Base-by-base conservation (phyloP, 2,888 invertebrate species). In the Coleophora flavipennella region DNA sequence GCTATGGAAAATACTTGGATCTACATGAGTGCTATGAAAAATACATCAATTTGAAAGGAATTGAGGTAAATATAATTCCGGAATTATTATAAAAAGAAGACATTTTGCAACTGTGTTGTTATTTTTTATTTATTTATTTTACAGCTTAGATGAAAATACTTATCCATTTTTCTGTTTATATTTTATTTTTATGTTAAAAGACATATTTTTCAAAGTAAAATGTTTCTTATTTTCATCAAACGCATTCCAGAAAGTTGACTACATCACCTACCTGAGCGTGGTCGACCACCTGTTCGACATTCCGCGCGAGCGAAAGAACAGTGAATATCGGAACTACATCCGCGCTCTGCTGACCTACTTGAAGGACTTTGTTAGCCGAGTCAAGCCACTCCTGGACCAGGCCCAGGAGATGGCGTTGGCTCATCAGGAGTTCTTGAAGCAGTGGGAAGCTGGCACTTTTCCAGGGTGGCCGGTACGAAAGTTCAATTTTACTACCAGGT, bases 1-100 rank as follows among this genome's bases (percentile, higher is more conserved):
- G 99, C 1, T 99, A 98, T 77, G 99, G 99, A 10, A 96, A 96
- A 70, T 99, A 97, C 80, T 86, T 99, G 39, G 99, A 99, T 80
- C 86, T 99, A 33, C 97, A 99, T 75, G 95, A 96, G 68, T 95
- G 97, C 61, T 98, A 96, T 74, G 96, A 95, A 60, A 95, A 94
- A 62, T 99, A 94, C 68, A 91, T 99, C 26, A 99, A 99, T 73
- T 85, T 99, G 27, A 98, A 99, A 67, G 97, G 97, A 8, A 92
- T 99, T 55, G 97, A 97, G 85, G 92, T 92, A 77, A 54, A 43
- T 34, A 29, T 28, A 20, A 20, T 20, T 4, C 20, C 6, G 3
- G 3, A 20, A 20, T 20, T 20, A 20, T 20, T 20, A 20, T n/a
- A n/a, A n/a, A n/a, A n/a, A n/a, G n/a, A n/a, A n/a, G n/a, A n/a